Base-by-base conservation (phyloP, 2,888 invertebrate genomes). In the Brachypalpus laphriformis region DNA sequence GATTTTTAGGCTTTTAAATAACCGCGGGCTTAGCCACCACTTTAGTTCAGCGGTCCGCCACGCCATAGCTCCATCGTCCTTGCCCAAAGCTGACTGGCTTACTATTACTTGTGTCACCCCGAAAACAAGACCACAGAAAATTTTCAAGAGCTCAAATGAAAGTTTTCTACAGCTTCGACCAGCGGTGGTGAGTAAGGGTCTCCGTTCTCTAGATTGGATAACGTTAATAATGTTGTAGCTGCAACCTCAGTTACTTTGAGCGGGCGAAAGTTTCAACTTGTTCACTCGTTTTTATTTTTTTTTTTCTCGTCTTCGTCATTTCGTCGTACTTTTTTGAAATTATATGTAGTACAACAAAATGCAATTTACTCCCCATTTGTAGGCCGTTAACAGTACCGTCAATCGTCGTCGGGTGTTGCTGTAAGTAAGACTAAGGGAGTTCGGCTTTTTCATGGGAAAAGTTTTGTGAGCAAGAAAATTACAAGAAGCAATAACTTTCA, bases 351-450 rank as follows among this genome's bases (percentile, higher is more conserved):
- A 85, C 85, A 85, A 37, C 65, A 56, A 65, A 85, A 85, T 85
- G 75, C 81, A 85, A 85, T 85, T 81, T 85, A 81, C 75, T 76
- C 54, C 47, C 54, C 75, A 85, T 85, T 85, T 81, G 70, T 85
- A 85, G 85, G 85, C 85, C 78, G 85, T 75, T 75, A 71, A 81
- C 70, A 42, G 57, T 37, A 56, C 57, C 63, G 37, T 61, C 85
- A 75, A 74, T 81, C 31, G 31, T 6, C 9, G 14, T 25, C 25
- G 65, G 37, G 70, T 70, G 57, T 7, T 1, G 4, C 8, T 47
- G 9, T 14, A 9, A 28, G 7, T 40, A 18, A 6, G 42, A n/a
- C 28, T 16, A 6, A 40, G 22, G 31, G 8, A 31, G 25, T 56
- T 42, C 70, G 61, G 71, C 78, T 76, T 81, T 75, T 85, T 76